Percentiles rank a stretch among this genome's conserved stretches.
Conservation (phyloP, 1,140 invertebrate species). For the Camponotus pennsylvanicus region DNA sequence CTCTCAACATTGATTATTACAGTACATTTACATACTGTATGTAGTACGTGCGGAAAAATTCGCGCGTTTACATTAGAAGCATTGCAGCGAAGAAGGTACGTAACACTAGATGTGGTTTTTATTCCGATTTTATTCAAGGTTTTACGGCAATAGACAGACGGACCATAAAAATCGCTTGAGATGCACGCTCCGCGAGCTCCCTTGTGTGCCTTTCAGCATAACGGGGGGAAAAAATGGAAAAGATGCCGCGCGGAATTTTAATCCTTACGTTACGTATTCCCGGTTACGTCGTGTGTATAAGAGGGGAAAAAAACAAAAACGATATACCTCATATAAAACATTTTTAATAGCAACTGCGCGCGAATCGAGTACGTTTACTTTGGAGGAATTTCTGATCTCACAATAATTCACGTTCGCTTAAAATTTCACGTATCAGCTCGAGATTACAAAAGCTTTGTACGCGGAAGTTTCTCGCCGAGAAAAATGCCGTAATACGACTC, state of each 20-base stretch:
- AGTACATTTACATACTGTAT: too few relatives aligned
- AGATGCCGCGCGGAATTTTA: slow-evolving; percentile 79
- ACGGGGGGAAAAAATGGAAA: slow-evolving; percentile 76
- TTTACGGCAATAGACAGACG: slow-evolving; percentile 54
- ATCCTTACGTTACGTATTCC: slow-evolving; percentile 65
- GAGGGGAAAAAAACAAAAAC: background rate
- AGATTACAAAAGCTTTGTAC: background rate
- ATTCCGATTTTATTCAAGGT: slow-evolving; percentile 28
- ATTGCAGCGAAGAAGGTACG: too few relatives aligned
- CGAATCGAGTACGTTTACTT: slow-evolving; percentile 9
- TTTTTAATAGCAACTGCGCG: background rate
- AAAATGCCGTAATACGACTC: too few relatives aligned
- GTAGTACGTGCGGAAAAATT: background rate
- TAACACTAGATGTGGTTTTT: slow-evolving; percentile 1
- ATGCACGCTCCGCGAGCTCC: slow-evolving; percentile 76
- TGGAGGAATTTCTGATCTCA: background rate
- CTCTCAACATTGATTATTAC: too few relatives aligned
- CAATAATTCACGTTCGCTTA: background rate
- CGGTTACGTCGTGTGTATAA: background rate
- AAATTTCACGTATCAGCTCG: background rate
- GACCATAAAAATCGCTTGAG: slow-evolving; percentile 77
- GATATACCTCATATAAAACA: background rate
- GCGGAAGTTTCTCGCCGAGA: background rate
- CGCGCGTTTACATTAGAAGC: background rate
- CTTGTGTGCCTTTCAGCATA: slow-evolving; percentile 70